Percentiles rank a stretch among this genome's conserved stretches.
Evolutionary conservation across 2,888 invertebrate species (phyloP).

Genomic region (Diarsia dahlii): DNA sequence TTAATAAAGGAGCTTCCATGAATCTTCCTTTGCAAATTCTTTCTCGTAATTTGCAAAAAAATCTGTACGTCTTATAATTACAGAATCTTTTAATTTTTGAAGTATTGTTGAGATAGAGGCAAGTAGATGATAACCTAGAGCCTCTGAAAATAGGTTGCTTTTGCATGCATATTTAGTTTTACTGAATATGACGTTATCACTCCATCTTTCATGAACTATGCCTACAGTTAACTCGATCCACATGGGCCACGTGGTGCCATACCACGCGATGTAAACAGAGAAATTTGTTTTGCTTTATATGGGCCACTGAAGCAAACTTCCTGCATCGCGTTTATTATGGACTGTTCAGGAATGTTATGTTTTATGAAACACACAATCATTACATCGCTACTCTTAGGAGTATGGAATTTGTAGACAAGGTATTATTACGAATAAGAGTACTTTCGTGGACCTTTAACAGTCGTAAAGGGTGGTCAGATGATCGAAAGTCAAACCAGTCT

Average conservation of each 20-base stretch:
- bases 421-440: neutral
- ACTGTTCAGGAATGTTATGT: conserved; percentile 40
- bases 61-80: neutral
- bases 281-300: conserved; percentile 62
- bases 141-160: neutral
- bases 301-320: conserved; percentile 60
- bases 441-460: no score
- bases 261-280: conserved; percentile 48
- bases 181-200: neutral
- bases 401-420: neutral
- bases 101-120: neutral
- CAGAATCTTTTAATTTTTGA: neutral
- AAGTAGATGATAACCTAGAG: neutral
- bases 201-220: neutral
- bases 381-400: neutral
- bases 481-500: neutral
- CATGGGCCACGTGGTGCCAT: conserved; percentile 51
- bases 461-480: no score
- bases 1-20: neutral
- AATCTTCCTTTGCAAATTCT: neutral
- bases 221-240: conserved; percentile 43
- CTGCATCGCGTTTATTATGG: conserved; percentile 50
- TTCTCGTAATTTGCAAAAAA: neutral
- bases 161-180: neutral
- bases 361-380: conserved; percentile 32